Evolutionary conservation across 2,797 vertebrate genomes (phyloP).

Genomic region (Ispidina lecontei): DNA sequence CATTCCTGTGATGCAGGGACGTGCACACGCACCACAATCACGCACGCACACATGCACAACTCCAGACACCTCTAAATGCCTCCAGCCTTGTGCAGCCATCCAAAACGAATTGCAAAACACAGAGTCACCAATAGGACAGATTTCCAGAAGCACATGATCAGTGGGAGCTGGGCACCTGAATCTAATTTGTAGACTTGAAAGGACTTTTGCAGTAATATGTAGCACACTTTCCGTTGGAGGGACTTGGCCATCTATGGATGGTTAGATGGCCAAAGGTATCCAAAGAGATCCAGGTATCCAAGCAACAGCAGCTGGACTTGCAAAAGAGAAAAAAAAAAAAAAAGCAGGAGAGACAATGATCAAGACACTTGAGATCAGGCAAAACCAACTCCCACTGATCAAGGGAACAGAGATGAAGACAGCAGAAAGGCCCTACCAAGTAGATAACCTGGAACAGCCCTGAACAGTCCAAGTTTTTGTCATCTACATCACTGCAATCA

Average conservation of each 20-base stretch:
- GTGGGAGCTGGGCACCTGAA: slow-evolving; percentile 55
- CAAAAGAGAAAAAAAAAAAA: neutral
- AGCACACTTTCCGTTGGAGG: neutral
- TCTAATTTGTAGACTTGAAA: neutral
- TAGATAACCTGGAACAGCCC: neutral
- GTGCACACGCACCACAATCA: neutral
- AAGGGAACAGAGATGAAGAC: neutral
- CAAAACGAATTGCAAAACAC: neutral
- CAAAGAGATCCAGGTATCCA: neutral
- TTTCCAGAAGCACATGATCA: slow-evolving; percentile 10
- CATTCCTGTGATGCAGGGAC: neutral
- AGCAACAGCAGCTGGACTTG: neutral
- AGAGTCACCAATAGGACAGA: neutral
- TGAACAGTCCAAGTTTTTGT: neutral
- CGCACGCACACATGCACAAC: neutral
- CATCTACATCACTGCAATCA: neutral
- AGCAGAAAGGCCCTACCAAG: neutral
- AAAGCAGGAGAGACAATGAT: neutral
- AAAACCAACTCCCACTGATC: slow-evolving; percentile 62
- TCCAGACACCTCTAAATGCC: neutral
- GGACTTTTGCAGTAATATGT: neutral
- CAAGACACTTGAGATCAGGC: neutral
- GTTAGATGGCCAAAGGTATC: neutral
- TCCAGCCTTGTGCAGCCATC: neutral
- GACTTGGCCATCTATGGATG: neutral